Percentiles rank a stretch among this genome's conserved stretches.
Evolutionary conservation across 2,797 vertebrate species (phyloP).

Genomic region (Zalophus californianus): DNA sequence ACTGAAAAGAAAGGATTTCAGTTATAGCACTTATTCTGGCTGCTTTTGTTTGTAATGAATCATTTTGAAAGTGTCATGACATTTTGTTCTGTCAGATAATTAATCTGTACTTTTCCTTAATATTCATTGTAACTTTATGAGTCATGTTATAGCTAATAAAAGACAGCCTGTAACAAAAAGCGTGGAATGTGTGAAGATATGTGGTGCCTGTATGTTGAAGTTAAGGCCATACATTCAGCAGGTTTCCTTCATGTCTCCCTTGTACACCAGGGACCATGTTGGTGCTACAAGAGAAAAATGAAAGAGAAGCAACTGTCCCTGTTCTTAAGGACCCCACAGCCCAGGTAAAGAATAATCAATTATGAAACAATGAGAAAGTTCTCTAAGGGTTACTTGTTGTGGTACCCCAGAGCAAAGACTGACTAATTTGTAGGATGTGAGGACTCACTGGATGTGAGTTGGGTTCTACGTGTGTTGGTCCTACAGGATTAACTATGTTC

Average conservation of each 20-base stretch:
- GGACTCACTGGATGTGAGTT: background rate
- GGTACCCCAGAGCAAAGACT: background rate
- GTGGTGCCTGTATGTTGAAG: background rate
- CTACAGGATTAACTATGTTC: background rate
- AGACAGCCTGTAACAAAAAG: slow-evolving; percentile 32
- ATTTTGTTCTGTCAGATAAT: slow-evolving; percentile 72
- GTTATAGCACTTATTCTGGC: slow-evolving; percentile 66
- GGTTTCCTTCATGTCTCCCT: background rate
- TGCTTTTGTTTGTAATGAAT: slow-evolving; percentile 74
- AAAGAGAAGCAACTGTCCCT: background rate
- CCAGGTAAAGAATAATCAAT: background rate
- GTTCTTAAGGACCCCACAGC: background rate
- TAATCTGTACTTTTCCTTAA: slow-evolving; percentile 71
- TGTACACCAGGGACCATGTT: background rate
- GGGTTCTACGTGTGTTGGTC: background rate
- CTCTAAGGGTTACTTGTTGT: background rate
- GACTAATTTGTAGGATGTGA: background rate
- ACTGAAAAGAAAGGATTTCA: slow-evolving; percentile 69
- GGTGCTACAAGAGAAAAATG: background rate
- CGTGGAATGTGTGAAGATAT: background rate
- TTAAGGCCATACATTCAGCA: background rate
- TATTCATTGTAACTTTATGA: slow-evolving; percentile 54
- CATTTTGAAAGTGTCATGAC: slow-evolving; percentile 63
- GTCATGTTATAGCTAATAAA: slow-evolving; percentile 66
- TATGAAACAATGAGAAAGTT: background rate